A percentile compares a stretch with the other conserved stretches of the same genome.
Conservation (phyloP, 2,797 vertebrate species). For the Crocidura indochinensis region DNA sequence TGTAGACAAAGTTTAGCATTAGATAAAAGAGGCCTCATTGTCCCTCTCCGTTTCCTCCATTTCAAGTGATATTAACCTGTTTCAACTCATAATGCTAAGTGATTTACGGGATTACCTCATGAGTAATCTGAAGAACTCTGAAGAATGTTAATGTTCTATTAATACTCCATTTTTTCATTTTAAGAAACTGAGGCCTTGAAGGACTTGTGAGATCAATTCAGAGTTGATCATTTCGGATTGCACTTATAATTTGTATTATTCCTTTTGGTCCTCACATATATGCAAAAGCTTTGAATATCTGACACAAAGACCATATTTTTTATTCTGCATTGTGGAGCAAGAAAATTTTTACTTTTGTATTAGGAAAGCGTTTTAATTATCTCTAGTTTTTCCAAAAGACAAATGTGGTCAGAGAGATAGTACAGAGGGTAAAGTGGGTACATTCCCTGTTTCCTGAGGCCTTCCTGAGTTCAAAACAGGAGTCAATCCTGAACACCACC, state of each 20-base stretch:
- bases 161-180: conserved; percentile 40
- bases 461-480: too few relatives aligned
- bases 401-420: not conserved
- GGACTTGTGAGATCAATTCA: conserved; percentile 13
- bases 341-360: conserved; percentile 58
- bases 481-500: too few relatives aligned
- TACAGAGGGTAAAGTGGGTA: too few relatives aligned
- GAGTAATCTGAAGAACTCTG: conserved; percentile 35
- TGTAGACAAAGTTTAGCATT: conserved; percentile 39
- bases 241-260: not conserved
- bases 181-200: conserved; percentile 30
- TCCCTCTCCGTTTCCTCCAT: conserved; percentile 57
- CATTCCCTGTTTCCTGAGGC: too few relatives aligned
- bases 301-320: conserved; percentile 17
- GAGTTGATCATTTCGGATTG: not conserved
- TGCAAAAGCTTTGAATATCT: conserved; percentile 31
- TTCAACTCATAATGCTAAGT: conserved; percentile 40
- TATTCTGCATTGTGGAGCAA: not conserved
- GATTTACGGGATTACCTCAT: conserved; percentile 49
- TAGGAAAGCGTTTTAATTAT: conserved; percentile 42
- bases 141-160: conserved; percentile 23
- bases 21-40: conserved; percentile 47
- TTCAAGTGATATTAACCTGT: conserved; percentile 45
- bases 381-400: conserved; percentile 43
- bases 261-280: not conserved